These are phyloP conservation scores for Eulimnadia texana DNA, from an alignment of 1,140 invertebrate genomes.

Conservation along the genomic window DNA sequence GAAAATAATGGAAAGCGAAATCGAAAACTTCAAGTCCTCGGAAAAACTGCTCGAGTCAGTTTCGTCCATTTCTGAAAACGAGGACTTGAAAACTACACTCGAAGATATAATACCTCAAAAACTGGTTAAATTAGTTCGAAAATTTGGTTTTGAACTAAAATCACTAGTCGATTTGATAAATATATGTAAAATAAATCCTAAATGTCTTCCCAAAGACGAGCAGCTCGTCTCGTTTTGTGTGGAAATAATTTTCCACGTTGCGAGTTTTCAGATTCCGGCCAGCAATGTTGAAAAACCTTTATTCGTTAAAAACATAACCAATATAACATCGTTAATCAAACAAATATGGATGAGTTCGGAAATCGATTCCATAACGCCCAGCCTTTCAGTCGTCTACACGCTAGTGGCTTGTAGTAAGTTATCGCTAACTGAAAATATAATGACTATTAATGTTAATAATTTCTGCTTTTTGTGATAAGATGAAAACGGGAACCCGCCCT, in stretches of 20 bases:
- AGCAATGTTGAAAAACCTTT: neutral
- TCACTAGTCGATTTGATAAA: neutral
- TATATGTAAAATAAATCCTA: neutral
- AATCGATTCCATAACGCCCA: neutral
- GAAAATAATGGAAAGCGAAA: neutral
- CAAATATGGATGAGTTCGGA: neutral
- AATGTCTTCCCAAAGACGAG: neutral
- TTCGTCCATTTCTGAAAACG: too few species aligned
- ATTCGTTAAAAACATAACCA: neutral
- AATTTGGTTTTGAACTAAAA: neutral
- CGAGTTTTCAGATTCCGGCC: neutral
- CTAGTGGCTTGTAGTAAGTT: conserved; percentile 1
- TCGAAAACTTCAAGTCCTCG: neutral
- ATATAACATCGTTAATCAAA: neutral
- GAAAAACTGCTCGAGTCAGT: neutral
- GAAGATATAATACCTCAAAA: neutral
- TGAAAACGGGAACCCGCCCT: neutral
- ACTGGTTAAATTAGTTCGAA: neutral
- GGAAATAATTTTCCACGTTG: neutral
- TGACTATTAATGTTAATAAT: neutral
- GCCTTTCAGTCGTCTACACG: neutral
- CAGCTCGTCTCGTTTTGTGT: neutral
- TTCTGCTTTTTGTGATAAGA: neutral
- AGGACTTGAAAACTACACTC: neutral
- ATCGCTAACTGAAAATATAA: neutral